A percentile compares a stretch with the other conserved stretches of the same genome.
Evolutionary conservation across 2,113 vertebrate genomes (phyloP).

Genomic region (Chunga burmeisteri): DNA sequence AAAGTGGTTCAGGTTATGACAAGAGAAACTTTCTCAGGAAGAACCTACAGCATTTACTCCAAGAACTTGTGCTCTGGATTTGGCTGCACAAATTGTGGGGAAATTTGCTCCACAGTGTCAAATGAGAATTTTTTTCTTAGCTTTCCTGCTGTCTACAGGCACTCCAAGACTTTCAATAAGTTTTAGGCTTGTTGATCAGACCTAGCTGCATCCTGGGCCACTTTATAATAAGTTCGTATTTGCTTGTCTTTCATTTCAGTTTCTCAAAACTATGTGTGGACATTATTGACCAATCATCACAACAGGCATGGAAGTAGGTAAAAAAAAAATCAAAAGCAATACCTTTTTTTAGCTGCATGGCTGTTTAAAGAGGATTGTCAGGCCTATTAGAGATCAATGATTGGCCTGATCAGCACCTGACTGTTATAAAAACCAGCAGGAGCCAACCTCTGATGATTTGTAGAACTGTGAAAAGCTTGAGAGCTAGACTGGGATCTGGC

Average conservation of each 20-base stretch:
- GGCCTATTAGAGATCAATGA: background rate
- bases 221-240: background rate
- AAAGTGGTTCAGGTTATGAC: background rate
- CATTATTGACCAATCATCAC: background rate
- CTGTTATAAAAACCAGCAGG: background rate
- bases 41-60: background rate
- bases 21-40: background rate
- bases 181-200: background rate
- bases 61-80: background rate
- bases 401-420: background rate
- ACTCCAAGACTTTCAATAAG: background rate
- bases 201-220: background rate
- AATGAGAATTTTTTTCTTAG: background rate
- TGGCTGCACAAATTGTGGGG: background rate
- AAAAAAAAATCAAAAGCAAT: background rate
- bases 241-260: background rate
- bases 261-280: background rate
- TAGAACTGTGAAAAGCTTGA: background rate
- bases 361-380: background rate
- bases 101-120: background rate
- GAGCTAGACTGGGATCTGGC: background rate
- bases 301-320: background rate
- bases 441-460: background rate
- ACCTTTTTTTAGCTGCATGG: background rate
- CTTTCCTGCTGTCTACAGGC: background rate